Evolutionary conservation across 2,113 vertebrate species (phyloP).

Genomic region (Mixornis gularis): DNA sequence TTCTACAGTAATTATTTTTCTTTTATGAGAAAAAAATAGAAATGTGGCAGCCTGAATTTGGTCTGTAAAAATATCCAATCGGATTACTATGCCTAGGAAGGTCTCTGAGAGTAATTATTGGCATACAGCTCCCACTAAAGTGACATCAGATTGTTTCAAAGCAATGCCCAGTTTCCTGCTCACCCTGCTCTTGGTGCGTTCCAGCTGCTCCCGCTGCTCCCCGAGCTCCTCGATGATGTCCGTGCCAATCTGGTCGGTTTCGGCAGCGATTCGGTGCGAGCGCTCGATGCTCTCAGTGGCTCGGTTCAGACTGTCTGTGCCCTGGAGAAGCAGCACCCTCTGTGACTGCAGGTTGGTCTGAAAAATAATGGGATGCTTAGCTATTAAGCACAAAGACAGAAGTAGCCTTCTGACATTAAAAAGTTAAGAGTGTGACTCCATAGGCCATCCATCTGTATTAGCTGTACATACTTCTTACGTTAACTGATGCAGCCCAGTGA

Average conservation of each 20-base stretch:
- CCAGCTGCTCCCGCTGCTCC: constrained; percentile 91
- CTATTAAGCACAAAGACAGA: neutral
- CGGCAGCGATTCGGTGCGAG: constrained; percentile 85
- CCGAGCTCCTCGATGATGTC: constrained; percentile 95
- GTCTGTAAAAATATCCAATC: neutral
- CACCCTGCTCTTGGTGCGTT: constrained; percentile 86
- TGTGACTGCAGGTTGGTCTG: constrained; percentile 87
- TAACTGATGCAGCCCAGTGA: neutral
- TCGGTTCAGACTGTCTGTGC: constrained; percentile 84
- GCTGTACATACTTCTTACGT: neutral
- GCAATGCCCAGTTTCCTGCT: neutral
- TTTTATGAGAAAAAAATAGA: neutral
- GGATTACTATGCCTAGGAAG: accelerated
- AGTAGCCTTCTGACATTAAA: neutral
- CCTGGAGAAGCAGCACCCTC: constrained; percentile 87
- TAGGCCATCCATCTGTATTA: neutral
- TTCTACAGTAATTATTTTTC: neutral
- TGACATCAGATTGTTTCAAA: accelerated
- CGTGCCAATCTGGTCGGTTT: constrained; percentile 88
- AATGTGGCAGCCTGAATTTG: neutral
- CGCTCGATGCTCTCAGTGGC: constrained; percentile 89
- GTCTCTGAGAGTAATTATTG: accelerated
- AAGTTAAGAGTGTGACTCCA: neutral
- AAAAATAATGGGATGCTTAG: neutral
- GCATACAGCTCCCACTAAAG: neutral